A percentile compares a stretch with the other conserved stretches of the same genome.
Evolutionary conservation across 2,113 vertebrate species (phyloP).

Genomic region (Gnathonemus longibarbis): DNA sequence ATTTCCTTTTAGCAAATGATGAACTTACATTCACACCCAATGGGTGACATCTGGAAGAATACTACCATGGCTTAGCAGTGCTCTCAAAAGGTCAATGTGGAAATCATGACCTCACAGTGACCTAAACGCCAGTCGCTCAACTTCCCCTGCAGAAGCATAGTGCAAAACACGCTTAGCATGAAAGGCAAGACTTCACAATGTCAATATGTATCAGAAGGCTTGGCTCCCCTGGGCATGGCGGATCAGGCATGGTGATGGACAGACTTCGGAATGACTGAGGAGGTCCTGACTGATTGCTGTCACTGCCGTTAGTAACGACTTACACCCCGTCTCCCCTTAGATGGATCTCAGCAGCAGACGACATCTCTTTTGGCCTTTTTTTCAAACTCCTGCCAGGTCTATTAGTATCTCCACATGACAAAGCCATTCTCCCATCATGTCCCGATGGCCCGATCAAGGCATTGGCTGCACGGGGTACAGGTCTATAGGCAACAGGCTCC

Average conservation of each 20-base stretch:
- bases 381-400: background rate
- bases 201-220: background rate
- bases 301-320: background rate
- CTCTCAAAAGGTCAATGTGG: slow-evolving; percentile 7
- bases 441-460: background rate
- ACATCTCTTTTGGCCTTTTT: background rate
- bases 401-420: background rate
- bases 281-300: background rate
- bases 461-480: background rate
- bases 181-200: background rate
- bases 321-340: background rate
- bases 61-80: background rate
- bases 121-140: background rate
- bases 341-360: background rate
- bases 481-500: background rate
- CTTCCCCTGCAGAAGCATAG: background rate
- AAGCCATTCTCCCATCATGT: background rate
- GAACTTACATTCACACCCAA: background rate
- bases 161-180: background rate
- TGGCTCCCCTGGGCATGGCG: background rate
- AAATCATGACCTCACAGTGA: background rate
- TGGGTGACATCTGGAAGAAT: background rate
- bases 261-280: background rate
- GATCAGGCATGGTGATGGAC: background rate
- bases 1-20: background rate